Evolutionary conservation across 2,888 invertebrate species (phyloP).

Genomic region (Agrotis puta): DNA sequence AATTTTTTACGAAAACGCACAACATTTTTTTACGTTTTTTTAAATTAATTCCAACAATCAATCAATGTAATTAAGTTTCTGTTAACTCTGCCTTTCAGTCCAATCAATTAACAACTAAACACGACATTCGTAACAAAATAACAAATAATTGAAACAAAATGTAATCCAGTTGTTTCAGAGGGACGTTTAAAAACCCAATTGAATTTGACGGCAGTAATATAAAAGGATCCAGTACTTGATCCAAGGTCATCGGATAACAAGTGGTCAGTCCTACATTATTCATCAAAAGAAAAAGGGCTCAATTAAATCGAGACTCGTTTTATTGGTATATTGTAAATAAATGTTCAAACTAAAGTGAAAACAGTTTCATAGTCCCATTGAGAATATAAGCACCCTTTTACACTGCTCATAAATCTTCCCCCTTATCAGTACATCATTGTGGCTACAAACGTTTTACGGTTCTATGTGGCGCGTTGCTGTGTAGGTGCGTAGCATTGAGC

Average conservation of each 20-base stretch:
- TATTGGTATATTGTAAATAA: conserved; percentile 18
- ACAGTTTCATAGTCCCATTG: conserved; percentile 4
- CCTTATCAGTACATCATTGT: not conserved
- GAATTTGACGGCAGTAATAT: conserved; percentile 37
- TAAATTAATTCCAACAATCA: conserved; percentile 29
- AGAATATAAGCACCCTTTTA: not conserved
- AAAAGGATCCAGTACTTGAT: conserved; percentile 47
- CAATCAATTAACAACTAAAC: conserved; percentile 42
- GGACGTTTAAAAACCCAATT: conserved; percentile 38
- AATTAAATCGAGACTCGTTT: conserved; percentile 29
- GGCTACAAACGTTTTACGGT: not conserved
- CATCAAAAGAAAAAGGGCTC: conserved; percentile 29
- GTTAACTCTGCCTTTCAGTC: conserved; percentile 27
- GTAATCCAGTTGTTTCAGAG: conserved; percentile 38
- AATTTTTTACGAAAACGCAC: not conserved
- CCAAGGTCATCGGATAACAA: conserved; percentile 54
- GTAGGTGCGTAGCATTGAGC: not conserved
- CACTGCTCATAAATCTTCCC: not conserved
- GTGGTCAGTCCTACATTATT: conserved; percentile 54
- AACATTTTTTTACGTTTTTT: too few relatives aligned
- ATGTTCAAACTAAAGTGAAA: conserved; percentile 8
- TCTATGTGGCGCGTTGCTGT: not conserved
- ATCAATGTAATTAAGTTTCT: conserved; percentile 25
- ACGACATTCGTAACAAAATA: conserved; percentile 40
- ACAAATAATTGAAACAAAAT: conserved; percentile 46